Conservation (phyloP, 2,888 invertebrate species). For the Xestobium rufovillosum region DNA sequence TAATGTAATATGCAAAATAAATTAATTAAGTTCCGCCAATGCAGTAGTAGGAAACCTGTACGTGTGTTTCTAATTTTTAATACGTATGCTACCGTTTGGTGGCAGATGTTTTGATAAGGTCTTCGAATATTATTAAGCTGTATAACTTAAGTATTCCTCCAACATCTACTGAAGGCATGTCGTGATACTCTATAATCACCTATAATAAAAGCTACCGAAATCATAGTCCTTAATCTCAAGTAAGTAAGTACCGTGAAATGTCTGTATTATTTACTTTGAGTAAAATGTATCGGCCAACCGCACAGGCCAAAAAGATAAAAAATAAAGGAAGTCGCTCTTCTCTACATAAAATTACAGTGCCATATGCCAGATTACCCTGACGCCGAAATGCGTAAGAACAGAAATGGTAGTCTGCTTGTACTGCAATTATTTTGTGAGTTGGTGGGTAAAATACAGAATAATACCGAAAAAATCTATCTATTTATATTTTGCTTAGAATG, state of each 20-base stretch:
- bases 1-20: no score
- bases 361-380: conserved; percentile 23
- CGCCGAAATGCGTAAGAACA: conserved; percentile 13
- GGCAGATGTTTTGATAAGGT: no score
- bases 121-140: no score
- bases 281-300: conserved; percentile 32
- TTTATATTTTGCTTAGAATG: conserved; percentile 28
- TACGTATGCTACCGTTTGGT: no score
- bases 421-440: conserved; percentile 22
- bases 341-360: conserved; percentile 24
- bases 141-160: no score
- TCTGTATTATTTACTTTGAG: conserved; percentile 39
- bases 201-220: conserved; percentile 36
- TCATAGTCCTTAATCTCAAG: conserved; percentile 32
- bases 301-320: conserved; percentile 32
- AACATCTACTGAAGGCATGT: no score
- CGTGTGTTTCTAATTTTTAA: no score
- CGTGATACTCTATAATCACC: conserved; percentile 33
- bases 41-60: no score
- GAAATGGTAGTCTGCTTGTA: conserved; percentile 12
- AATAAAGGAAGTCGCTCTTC: conserved; percentile 27
- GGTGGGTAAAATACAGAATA: conserved; percentile 31
- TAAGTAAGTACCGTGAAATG: conserved; percentile 41
- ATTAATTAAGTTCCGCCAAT: no score
- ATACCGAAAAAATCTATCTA: conserved; percentile 34